Percentiles rank a stretch among this genome's conserved stretches.
Conservation (phyloP, 1,140 invertebrate genomes). For the Lordiphosa stackelbergi region DNA sequence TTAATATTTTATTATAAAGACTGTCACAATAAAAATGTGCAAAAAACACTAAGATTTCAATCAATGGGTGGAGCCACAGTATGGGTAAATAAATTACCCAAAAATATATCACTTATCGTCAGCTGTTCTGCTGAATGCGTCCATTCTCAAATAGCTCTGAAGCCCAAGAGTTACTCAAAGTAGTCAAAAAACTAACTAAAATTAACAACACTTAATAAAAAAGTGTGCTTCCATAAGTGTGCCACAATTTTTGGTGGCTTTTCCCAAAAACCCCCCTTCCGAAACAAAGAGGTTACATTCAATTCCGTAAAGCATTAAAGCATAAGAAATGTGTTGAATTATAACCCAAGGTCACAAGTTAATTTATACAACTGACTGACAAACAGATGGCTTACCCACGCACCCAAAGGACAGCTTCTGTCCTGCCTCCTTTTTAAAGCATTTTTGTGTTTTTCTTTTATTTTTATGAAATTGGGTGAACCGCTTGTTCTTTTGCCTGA, state of each 20-base stretch:
- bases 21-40: no score
- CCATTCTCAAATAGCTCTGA: no score
- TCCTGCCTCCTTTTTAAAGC: slow-evolving; percentile 8
- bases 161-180: no score
- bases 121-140: no score
- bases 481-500: slow-evolving; percentile 1
- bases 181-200: no score
- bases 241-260: neutral
- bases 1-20: no score
- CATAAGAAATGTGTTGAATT: slow-evolving; percentile 56
- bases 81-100: no score
- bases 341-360: slow-evolving; percentile 58
- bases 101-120: no score
- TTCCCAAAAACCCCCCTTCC: neutral
- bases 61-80: no score
- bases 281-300: slow-evolving; percentile 4
- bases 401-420: slow-evolving; percentile 9
- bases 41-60: no score
- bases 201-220: no score
- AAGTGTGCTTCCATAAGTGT: neutral
- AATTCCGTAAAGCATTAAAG: slow-evolving; percentile 48
- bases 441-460: slow-evolving; percentile 19
- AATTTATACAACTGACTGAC: slow-evolving; percentile 55
- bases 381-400: slow-evolving; percentile 24
- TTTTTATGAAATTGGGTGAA: slow-evolving; percentile 14